phyloP scores from a whole-genome alignment of 1,140 invertebrate species.

The Papilio machaon region DNA sequence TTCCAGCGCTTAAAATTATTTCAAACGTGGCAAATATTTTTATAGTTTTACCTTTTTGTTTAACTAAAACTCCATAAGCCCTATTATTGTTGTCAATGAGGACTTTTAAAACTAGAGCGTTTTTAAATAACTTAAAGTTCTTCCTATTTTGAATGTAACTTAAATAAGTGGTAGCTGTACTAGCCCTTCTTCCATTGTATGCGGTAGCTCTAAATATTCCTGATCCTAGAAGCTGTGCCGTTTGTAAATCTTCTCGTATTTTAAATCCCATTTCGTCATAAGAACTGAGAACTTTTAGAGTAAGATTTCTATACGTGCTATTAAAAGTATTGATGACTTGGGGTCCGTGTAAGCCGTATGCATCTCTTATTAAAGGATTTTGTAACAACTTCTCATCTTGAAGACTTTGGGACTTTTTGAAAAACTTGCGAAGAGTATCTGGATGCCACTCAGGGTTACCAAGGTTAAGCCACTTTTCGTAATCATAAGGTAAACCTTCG shows the following conservation, averaged over 20 bases:
- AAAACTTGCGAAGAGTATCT: slow-evolving; percentile 51
- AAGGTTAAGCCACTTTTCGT: slow-evolving; percentile 85
- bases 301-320: slow-evolving; percentile 47
- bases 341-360: slow-evolving; percentile 58
- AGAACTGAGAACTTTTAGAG: slow-evolving; percentile 65
- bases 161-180: slow-evolving; percentile 83
- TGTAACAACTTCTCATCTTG: slow-evolving; percentile 48
- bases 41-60: slow-evolving; percentile 46
- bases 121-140: slow-evolving; percentile 86
- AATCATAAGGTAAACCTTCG: slow-evolving; percentile 84
- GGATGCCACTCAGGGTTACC: slow-evolving; percentile 86
- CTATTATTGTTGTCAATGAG: slow-evolving; percentile 48
- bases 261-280: slow-evolving; percentile 60
- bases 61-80: slow-evolving; percentile 60
- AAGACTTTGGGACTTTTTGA: slow-evolving; percentile 60
- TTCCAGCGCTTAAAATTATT: slow-evolving; percentile 77
- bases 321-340: slow-evolving; percentile 57
- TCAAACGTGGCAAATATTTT: slow-evolving; percentile 70
- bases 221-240: slow-evolving; percentile 66
- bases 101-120: slow-evolving; percentile 77
- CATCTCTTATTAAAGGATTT: slow-evolving; percentile 43
- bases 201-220: slow-evolving; percentile 59
- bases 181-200: slow-evolving; percentile 82
- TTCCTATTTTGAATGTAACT: slow-evolving; percentile 74
- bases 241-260: slow-evolving; percentile 61